These are phyloP conservation scores for Centropristis striata DNA, from an alignment of 2,113 vertebrate genomes.

Conservation along the genomic window DNA sequence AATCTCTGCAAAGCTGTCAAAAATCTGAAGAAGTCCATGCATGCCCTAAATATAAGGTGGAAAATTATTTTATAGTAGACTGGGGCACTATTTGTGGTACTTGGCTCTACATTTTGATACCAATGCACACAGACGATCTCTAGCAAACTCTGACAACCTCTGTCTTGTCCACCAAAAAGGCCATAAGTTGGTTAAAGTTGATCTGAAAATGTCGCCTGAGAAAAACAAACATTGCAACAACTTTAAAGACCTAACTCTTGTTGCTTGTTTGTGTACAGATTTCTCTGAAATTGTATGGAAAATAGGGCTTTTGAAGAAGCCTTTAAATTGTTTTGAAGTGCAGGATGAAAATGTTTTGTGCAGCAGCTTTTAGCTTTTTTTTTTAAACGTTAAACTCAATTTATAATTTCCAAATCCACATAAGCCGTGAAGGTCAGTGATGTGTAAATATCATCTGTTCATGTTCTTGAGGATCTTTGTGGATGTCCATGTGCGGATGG, in stretches of 20 bases:
- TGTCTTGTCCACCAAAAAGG: background rate
- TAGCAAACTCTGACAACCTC: background rate
- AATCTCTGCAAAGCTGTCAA: constrained; percentile 8
- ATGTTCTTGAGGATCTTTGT: background rate
- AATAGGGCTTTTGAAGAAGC: background rate
- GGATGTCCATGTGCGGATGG: background rate
- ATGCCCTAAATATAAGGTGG: constrained; percentile 2
- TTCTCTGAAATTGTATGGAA: background rate
- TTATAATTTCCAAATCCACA: background rate
- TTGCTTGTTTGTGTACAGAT: background rate
- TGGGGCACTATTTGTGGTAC: background rate
- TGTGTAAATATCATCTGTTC: background rate
- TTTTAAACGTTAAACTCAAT: background rate
- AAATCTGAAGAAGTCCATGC: constrained; percentile 15
- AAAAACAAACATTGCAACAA: background rate
- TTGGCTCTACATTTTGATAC: background rate
- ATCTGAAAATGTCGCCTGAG: too few species aligned
- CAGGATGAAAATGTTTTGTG: background rate
- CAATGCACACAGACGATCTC: background rate
- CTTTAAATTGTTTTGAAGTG: background rate
- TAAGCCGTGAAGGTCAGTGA: background rate
- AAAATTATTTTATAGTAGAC: background rate
- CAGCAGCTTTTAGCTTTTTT: background rate
- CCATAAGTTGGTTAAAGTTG: background rate
- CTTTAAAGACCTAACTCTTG: background rate